Conservation (phyloP, 1,140 invertebrate species). For the Halictus rubicundus region DNA sequence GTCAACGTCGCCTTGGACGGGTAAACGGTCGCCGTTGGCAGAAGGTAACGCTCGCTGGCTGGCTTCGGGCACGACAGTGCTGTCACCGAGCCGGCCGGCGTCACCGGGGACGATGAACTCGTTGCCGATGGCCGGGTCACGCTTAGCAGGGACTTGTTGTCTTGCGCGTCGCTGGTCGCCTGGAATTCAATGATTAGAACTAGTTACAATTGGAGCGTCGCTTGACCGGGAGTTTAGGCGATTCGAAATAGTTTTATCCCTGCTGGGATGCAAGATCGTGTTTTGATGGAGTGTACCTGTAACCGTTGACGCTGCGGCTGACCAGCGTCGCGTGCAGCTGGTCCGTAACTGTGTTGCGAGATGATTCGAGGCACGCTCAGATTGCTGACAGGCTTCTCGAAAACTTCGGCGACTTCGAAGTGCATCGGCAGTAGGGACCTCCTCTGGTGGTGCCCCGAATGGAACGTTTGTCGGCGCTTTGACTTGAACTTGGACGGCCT, state of each 20-base stretch:
- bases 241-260: too few species aligned
- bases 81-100: conserved; percentile 36
- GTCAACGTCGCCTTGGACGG: conserved; percentile 69
- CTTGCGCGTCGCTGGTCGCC: conserved; percentile 49
- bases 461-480: conserved; percentile 78
- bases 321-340: conserved; percentile 21
- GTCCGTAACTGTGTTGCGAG: conserved; percentile 63
- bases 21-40: conserved; percentile 61
- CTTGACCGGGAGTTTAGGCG: too few species aligned
- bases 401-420: conserved; percentile 76
- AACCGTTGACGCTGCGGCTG: conserved; percentile 40
- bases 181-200: too few species aligned
- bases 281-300: conserved; percentile 29
- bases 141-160: conserved; percentile 65
- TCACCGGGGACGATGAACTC: conserved; percentile 56
- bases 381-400: conserved; percentile 75
- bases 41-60: conserved; percentile 54
- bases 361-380: conserved; percentile 76
- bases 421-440: conserved; percentile 71
- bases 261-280: too few species aligned
- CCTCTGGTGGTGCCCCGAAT: conserved; percentile 73
- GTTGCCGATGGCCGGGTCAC: conserved; percentile 61
- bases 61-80: conserved; percentile 28
- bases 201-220: too few species aligned
- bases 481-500: conserved; percentile 74